Evolutionary conservation across 2,797 vertebrate genomes (phyloP), one percentile per base, ranked within the genome.

Genomic region (Hephaestus fuliginosus): DNA sequence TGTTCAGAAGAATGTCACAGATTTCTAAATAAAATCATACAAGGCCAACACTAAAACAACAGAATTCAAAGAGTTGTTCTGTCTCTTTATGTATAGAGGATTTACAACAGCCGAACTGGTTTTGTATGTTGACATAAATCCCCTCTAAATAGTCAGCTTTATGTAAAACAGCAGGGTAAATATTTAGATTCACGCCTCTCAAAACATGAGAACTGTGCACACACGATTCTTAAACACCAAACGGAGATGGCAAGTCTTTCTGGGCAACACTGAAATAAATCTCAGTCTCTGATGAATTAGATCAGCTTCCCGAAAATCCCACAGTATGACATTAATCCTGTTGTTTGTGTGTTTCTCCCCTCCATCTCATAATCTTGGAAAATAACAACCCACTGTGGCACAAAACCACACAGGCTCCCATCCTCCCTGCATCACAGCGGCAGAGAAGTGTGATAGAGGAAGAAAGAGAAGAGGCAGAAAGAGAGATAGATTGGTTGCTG

Each of bases 281-380:
- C 64, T 62, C 66, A 33, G 56, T 58, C 36, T 11, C 68, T 70
- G 67, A 36, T 81, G 73, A 85, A 86, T 84, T 65, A 65, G 58
- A 87, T 82, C 74, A 57, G 69, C 68, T 53, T 51, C 63, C 67
- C 56, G 44, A 57, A 67, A 88, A 86, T 70, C 80, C 78, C 33
- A 67, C 65, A 72, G 71, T 46, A n/a, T 74, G 65, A 85, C 80
- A 79, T 82, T 88, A 88, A 88, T 85, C 84, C 82, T 44, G 65
- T 62, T 74, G 70, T 80, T 82, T 65, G 73, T 57, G 22, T 41
- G 43, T 64, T 81, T 68, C 72, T 67, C 39, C 63, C 76, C 76
- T 86, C 74, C 72, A 75, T 86, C 78, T 87, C 71, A 72, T 86
- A 76, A 90, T 83, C 70, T 84, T 15, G 9, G 64, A 69, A 79